Evolutionary conservation across 2,113 vertebrate species (phyloP), one percentile per base, ranked within the genome.

Genomic region (Amia ocellicauda): DNA sequence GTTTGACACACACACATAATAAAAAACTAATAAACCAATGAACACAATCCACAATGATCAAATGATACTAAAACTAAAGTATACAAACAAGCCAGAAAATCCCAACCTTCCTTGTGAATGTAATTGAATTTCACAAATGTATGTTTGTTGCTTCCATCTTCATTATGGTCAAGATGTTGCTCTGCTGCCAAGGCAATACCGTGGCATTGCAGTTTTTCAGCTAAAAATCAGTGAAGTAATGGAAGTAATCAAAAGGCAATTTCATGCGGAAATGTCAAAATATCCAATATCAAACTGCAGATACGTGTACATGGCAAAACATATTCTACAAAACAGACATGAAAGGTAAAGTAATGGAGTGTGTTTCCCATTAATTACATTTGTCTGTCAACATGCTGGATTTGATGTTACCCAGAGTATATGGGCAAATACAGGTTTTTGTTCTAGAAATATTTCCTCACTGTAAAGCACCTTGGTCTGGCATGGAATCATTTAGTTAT

Each of bases 211-310:
- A 41, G 56, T 27, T 58, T 19, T 7, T 17, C 31, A 58, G 56
- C 19, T 9, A 22, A 58, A 23, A 5, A 58, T 14, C 10, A 0
- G 31, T 22, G 56, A 2, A 23, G 31, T 41, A 42, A 41, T 58
- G 2, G 36, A 58, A 22, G 31, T 23, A 58, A 58, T 58, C 19
- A 41, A 20, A 40, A 58, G 56, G 56, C 36, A 58, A 22, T 58
- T 40, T 58, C 31, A 41, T 58, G 19, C 7, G n/a, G 31, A 41
- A 58, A 58, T 58, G 36, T 42, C 7, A 58, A 41, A 58, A 41
- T 40, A 23, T 13, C 36, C 10, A 53, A 53, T 53, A 13, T 53
- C n/a, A n/a, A 53, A 26, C 23, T 53, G 14, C 51, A 53, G 22
- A 14, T 28, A 7, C 29, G n/a, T 31, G 53, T 56, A 9, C 28